These are phyloP conservation scores for Scaptomyza polygonia DNA, from an alignment of 2,888 invertebrate species.

Conservation along the genomic window DNA sequence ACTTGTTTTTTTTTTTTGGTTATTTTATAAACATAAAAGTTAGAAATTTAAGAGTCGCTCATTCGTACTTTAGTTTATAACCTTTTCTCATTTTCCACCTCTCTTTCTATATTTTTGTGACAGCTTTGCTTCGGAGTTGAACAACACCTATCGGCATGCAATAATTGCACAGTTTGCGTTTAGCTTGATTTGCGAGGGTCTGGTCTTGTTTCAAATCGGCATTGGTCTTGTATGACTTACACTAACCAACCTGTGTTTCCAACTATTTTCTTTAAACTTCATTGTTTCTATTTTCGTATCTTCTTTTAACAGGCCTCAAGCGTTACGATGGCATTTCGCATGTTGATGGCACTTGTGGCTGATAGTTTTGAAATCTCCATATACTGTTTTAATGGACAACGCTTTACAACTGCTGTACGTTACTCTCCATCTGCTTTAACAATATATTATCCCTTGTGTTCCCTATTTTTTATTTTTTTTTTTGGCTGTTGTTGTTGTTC, in stretches of 20 bases:
- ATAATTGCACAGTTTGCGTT: constrained; percentile 75
- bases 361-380: constrained; percentile 73
- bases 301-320: constrained; percentile 54
- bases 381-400: constrained; percentile 80
- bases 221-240: constrained; percentile 70
- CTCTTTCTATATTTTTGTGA: neutral
- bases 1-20: no score
- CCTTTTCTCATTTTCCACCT: neutral
- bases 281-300: no score
- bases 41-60: no score
- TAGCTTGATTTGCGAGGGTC: constrained; percentile 73
- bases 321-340: constrained; percentile 61
- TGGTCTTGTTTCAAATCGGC: constrained; percentile 74
- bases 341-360: constrained; percentile 76
- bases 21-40: no score
- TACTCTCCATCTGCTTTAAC: neutral
- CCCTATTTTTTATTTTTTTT: neutral
- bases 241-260: no score
- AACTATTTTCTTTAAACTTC: neutral
- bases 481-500: no score
- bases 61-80: no score
- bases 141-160: constrained; percentile 70
- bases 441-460: constrained; percentile 1
- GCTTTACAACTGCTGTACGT: constrained; percentile 62
- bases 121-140: constrained; percentile 69